Conservation (phyloP, 2,797 vertebrate genomes). For the Myotis vivesi region DNA sequence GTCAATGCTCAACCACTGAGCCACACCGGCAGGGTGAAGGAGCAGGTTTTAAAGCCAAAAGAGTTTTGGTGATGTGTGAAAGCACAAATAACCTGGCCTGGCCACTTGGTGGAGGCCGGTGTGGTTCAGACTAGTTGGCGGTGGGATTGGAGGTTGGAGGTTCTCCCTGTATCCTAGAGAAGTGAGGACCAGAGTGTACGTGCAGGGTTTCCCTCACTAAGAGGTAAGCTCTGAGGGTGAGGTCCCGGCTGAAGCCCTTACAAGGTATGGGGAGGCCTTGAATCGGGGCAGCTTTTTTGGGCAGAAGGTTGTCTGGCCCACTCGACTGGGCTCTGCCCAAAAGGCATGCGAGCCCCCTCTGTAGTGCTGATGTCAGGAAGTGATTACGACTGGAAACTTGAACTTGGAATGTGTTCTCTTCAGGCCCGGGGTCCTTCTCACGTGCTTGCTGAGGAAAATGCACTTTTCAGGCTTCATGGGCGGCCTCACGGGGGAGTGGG, state of each 20-base stretch:
- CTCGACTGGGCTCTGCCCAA: background rate
- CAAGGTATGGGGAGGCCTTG: background rate
- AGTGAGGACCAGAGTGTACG: background rate
- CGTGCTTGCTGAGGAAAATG: slow-evolving; percentile 29
- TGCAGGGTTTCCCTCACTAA: background rate
- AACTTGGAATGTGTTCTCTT: slow-evolving; percentile 39
- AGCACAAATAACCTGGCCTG: background rate
- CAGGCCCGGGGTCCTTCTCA: background rate
- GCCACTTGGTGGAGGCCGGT: background rate
- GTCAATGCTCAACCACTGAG: too few species aligned
- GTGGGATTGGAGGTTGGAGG: background rate
- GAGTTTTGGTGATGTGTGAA: background rate
- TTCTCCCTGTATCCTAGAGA: background rate
- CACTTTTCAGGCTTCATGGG: slow-evolving; percentile 59
- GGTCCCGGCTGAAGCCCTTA: background rate
- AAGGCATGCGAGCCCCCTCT: background rate
- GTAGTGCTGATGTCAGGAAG: slow-evolving; percentile 4
- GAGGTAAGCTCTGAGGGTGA: background rate
- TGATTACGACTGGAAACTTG: slow-evolving; percentile 29
- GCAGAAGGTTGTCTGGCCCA: background rate
- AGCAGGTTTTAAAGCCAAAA: background rate
- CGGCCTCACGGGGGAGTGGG: background rate
- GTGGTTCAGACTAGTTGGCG: background rate
- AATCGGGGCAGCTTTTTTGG: background rate
- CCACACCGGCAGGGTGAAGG: background rate